Percentiles rank a stretch among this genome's conserved stretches.
Conservation (phyloP, 37 sponge, comb jelly and placozoan genomes). For the Aplysina aerophoba region DNA sequence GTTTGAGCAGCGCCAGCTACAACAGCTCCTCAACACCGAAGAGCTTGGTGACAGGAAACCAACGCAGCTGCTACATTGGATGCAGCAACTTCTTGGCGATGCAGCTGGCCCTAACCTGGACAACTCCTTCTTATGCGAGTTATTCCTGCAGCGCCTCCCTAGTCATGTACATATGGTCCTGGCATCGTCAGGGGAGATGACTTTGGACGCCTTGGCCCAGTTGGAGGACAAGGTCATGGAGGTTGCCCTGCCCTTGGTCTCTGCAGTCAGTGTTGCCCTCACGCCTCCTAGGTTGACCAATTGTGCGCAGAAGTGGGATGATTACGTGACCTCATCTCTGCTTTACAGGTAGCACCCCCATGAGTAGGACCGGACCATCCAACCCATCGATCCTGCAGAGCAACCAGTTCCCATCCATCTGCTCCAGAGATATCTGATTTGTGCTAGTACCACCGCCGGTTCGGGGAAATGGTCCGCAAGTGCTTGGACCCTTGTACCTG, state of each 20-base stretch:
- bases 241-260: not conserved
- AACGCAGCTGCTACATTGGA: slow-evolving; percentile 6
- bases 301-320: not conserved
- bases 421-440: not conserved
- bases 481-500: slow-evolving; percentile 50
- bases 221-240: slow-evolving; percentile 39
- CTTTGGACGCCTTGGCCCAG: slow-evolving; percentile 40
- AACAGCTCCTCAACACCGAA: slow-evolving; percentile 2
- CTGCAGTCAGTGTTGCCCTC: not conserved
- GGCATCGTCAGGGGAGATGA: not conserved
- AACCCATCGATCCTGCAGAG: too few species aligned
- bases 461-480: slow-evolving; percentile 45
- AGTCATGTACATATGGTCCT: slow-evolving; percentile 40
- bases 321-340: not conserved
- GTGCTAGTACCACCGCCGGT: slow-evolving; percentile 66
- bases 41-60: slow-evolving; percentile 38
- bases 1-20: slow-evolving; percentile 31
- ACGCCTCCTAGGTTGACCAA: not conserved
- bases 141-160: slow-evolving; percentile 49
- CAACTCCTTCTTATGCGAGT: slow-evolving; percentile 25
- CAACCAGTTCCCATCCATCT: too few species aligned
- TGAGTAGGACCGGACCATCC: too few species aligned
- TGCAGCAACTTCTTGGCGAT: slow-evolving; percentile 43
- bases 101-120: not conserved
- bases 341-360: too few species aligned